Percentiles rank a stretch among this genome's conserved stretches.
These are phyloP conservation scores for Onthophagus sagittarius DNA, from an alignment of 2,888 invertebrate species.

Conservation along the genomic window DNA sequence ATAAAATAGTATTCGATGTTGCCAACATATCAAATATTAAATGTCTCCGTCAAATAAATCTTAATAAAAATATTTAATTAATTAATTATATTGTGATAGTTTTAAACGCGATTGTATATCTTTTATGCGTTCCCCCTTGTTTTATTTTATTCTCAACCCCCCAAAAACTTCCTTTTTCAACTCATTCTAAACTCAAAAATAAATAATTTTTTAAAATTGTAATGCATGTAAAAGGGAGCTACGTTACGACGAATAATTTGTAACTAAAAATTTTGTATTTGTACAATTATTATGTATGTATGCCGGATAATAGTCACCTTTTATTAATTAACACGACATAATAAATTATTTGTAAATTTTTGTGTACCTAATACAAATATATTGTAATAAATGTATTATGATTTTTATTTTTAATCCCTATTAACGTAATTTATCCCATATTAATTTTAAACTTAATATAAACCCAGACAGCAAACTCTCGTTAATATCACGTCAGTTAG, in stretches of 20 bases:
- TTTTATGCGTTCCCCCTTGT: background rate
- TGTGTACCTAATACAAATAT: constrained; percentile 44
- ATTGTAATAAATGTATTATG: constrained; percentile 43
- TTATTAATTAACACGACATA: constrained; percentile 24
- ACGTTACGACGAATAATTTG: background rate
- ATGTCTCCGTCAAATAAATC: constrained; percentile 8
- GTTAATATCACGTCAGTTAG: too few species aligned
- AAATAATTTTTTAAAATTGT: background rate
- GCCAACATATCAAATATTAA: constrained; percentile 44
- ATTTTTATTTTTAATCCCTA: constrained; percentile 27
- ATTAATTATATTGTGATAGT: constrained; percentile 15
- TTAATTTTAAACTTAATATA: too few species aligned
- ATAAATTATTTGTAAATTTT: constrained; percentile 46
- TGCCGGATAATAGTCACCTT: constrained; percentile 27
- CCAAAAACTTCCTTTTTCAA: background rate
- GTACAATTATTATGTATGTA: constrained; percentile 19
- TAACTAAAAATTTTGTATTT: constrained; percentile 16
- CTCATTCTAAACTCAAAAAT: background rate
- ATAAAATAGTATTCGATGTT: constrained; percentile 42
- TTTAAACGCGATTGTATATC: background rate
- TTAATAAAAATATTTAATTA: background rate
- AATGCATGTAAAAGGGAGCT: constrained; percentile 5
- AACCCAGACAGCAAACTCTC: too few species aligned
- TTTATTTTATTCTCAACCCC: background rate
- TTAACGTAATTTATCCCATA: too few species aligned